Percentiles rank a stretch among this genome's conserved stretches.
Evolutionary conservation across 2,888 invertebrate species (phyloP).

Genomic region (Cremastinae sp.): DNA sequence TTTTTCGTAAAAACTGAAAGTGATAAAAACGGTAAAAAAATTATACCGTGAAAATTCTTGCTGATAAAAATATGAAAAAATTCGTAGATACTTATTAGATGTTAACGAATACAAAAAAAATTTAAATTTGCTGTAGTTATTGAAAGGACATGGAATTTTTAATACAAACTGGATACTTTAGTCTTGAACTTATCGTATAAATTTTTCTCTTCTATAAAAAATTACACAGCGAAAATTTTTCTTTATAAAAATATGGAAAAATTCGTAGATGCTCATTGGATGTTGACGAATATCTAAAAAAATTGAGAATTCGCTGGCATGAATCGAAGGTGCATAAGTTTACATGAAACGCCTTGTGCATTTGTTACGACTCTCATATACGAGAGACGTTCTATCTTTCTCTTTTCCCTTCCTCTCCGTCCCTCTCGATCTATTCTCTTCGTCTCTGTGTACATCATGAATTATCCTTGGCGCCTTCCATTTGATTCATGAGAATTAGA

Average conservation of each 20-base stretch:
- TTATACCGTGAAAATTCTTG: too few relatives aligned
- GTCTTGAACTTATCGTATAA: neutral
- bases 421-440: neutral
- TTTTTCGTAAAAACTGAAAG: neutral
- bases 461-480: conserved; percentile 36
- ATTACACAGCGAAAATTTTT: too few relatives aligned
- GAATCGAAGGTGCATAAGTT: neutral
- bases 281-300: neutral
- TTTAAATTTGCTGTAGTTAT: too few relatives aligned
- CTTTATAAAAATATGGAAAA: too few relatives aligned
- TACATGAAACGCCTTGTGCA: neutral
- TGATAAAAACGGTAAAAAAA: conserved; percentile 4
- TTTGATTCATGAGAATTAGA: conserved; percentile 31
- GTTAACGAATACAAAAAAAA: too few relatives aligned
- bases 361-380: neutral
- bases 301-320: neutral
- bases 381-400: neutral
- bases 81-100: too few relatives aligned
- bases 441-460: conserved; percentile 8
- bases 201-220: too few relatives aligned
- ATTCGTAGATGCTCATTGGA: too few relatives aligned
- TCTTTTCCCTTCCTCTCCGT: conserved; percentile 1
- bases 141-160: too few relatives aligned
- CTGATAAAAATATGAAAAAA: too few relatives aligned
- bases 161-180: too few relatives aligned